Conservation (phyloP, 2,888 invertebrate species). For the Brenthis hecate region DNA sequence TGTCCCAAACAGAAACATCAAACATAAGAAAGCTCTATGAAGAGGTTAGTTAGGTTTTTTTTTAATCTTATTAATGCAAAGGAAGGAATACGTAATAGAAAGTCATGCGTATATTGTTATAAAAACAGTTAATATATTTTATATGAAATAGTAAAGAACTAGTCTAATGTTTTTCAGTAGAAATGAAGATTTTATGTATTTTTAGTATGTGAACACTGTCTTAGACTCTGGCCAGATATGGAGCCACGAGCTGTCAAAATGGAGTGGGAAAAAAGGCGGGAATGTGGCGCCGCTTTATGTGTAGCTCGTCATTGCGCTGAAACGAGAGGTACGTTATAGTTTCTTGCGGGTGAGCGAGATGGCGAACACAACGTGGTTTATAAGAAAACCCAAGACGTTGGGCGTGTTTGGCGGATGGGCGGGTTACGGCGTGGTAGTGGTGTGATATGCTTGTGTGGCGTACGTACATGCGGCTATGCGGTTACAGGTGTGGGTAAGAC, state of each 20-base stretch:
- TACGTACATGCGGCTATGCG: slow-evolving; percentile 60
- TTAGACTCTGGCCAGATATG: slow-evolving; percentile 80
- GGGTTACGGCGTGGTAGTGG: slow-evolving; percentile 70
- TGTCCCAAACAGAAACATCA: too few relatives aligned
- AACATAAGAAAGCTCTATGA: too few relatives aligned
- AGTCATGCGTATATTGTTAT: too few relatives aligned
- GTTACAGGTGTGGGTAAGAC: slow-evolving; percentile 57
- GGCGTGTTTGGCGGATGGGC: slow-evolving; percentile 82
- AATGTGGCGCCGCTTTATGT: slow-evolving; percentile 82
- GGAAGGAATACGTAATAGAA: too few relatives aligned
- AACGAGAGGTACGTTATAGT: slow-evolving; percentile 54
- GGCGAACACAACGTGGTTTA: slow-evolving; percentile 80
- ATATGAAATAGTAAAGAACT: slow-evolving; percentile 2
- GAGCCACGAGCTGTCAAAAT: slow-evolving; percentile 83
- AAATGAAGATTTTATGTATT: neutral
- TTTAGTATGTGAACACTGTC: slow-evolving; percentile 68
- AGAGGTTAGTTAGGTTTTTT: too few relatives aligned
- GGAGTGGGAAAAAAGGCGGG: slow-evolving; percentile 84
- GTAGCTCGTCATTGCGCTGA: slow-evolving; percentile 80
- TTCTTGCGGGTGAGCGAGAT: slow-evolving; percentile 58
- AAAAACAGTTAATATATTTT: neutral
- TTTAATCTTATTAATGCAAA: too few relatives aligned
- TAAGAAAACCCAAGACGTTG: slow-evolving; percentile 83
- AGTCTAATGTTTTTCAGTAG: slow-evolving; percentile 4
- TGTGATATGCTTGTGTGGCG: slow-evolving; percentile 54